Conservation (phyloP, 2,797 vertebrate genomes). For the Acanthurus leucopareius region DNA sequence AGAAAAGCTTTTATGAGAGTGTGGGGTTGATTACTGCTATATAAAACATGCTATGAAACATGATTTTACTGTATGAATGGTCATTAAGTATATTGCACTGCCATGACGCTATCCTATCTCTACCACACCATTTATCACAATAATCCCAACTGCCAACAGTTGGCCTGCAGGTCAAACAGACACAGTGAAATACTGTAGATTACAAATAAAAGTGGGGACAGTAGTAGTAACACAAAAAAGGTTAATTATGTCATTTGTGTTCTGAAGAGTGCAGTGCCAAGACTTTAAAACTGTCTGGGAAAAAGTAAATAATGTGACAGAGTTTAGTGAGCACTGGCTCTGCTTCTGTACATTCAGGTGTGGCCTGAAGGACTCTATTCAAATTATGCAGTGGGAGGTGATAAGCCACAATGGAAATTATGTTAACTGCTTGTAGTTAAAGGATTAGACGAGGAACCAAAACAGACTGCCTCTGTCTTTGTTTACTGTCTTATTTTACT, state of each 20-base stretch:
- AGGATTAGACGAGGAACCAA: neutral
- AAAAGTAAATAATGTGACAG: slow-evolving; percentile 35
- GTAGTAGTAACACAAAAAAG: slow-evolving; percentile 3
- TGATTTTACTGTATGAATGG: neutral
- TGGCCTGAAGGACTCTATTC: slow-evolving; percentile 67
- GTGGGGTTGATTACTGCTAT: neutral
- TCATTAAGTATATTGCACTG: neutral
- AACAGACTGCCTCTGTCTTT: neutral
- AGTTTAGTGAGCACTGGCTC: slow-evolving; percentile 3
- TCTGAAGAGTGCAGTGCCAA: neutral
- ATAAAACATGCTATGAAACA: neutral
- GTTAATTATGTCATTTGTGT: neutral
- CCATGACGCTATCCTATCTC: slow-evolving; percentile 11
- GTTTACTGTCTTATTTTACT: neutral
- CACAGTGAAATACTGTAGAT: slow-evolving; percentile 18
- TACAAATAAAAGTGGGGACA: slow-evolving; percentile 2
- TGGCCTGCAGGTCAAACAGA: slow-evolving; percentile 52
- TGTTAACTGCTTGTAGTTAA: slow-evolving; percentile 55
- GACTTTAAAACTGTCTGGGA: neutral
- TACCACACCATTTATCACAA: slow-evolving; percentile 25
- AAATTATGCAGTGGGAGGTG: slow-evolving; percentile 63
- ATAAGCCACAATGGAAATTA: slow-evolving; percentile 73
- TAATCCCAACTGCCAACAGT: slow-evolving; percentile 58
- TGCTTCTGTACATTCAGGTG: slow-evolving; percentile 28
- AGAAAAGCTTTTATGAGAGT: neutral